Percentiles rank a stretch among this genome's conserved stretches.
phyloP scores from a whole-genome alignment of 2,888 invertebrate genomes.

The Patella ulyssiponensis region DNA sequence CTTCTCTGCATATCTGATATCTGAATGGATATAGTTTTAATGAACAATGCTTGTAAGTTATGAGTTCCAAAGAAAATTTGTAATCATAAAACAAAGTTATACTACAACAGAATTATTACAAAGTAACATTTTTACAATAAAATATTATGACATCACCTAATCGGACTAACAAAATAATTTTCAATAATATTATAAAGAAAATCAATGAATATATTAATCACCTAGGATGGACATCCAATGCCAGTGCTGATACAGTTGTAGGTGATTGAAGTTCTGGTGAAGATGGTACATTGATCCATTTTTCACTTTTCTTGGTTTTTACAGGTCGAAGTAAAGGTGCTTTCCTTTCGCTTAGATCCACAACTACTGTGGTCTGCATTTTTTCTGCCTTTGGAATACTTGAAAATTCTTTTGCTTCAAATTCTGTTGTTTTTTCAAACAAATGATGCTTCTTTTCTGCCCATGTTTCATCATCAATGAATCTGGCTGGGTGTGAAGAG shows the following conservation, averaged over 20 bases:
- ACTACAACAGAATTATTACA: too few species aligned
- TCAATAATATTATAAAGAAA: too few species aligned
- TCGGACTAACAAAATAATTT: too few species aligned
- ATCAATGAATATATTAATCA: not conserved
- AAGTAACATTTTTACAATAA: too few species aligned
- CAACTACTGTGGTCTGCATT: not conserved
- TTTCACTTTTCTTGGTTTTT: not conserved
- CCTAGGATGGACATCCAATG: conserved; percentile 3
- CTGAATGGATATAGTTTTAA: not conserved
- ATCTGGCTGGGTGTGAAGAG: not conserved
- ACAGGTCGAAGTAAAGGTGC: not conserved
- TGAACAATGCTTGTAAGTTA: too few species aligned
- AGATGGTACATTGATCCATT: not conserved
- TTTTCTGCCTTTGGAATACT: not conserved
- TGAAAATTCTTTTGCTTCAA: not conserved
- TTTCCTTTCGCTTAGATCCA: not conserved
- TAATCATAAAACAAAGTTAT: too few species aligned
- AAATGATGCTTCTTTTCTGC: not conserved
- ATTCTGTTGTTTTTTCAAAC: conserved; percentile 6
- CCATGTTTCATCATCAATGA: not conserved
- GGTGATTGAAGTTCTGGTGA: not conserved
- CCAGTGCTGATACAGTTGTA: not conserved
- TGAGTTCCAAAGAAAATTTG: too few species aligned
- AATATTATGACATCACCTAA: too few species aligned
- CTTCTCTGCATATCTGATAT: conserved; percentile 62